phyloP scores from a whole-genome alignment of 1,140 invertebrate species.

The Drosophila parabipectinata region DNA sequence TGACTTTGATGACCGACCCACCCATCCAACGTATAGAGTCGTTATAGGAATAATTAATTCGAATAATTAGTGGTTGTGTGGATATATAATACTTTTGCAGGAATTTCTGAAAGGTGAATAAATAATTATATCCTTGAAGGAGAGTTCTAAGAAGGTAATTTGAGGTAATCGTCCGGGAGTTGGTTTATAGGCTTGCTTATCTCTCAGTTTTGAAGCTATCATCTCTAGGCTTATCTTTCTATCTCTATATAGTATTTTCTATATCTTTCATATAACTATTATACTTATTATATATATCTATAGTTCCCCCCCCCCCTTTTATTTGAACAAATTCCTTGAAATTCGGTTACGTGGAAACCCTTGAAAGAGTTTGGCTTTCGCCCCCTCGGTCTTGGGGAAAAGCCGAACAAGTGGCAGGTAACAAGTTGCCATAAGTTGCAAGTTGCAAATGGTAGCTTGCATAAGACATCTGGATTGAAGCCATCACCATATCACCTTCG shows the following conservation, averaged over 20 bases:
- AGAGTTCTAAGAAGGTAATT: too few relatives aligned
- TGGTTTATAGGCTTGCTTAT: too few relatives aligned
- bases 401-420: constrained; percentile 38
- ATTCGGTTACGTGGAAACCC: constrained; percentile 14
- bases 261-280: too few relatives aligned
- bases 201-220: too few relatives aligned
- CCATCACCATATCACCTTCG: constrained; percentile 15
- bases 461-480: constrained; percentile 27
- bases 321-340: neutral
- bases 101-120: too few relatives aligned
- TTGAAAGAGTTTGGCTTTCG: neutral
- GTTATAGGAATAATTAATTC: neutral
- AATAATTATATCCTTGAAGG: neutral
- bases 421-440: constrained; percentile 23
- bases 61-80: neutral
- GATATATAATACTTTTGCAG: neutral
- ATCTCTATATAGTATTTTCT: too few relatives aligned
- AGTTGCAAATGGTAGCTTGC: constrained; percentile 40
- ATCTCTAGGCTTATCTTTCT: too few relatives aligned
- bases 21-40: neutral
- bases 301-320: too few relatives aligned
- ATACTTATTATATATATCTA: neutral
- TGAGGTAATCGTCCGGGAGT: too few relatives aligned
- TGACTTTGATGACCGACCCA: neutral
- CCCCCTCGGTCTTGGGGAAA: neutral